Evolutionary conservation across 2,888 invertebrate species (phyloP), one percentile per base, ranked within the genome.

Genomic region (Harmothoe impar): DNA sequence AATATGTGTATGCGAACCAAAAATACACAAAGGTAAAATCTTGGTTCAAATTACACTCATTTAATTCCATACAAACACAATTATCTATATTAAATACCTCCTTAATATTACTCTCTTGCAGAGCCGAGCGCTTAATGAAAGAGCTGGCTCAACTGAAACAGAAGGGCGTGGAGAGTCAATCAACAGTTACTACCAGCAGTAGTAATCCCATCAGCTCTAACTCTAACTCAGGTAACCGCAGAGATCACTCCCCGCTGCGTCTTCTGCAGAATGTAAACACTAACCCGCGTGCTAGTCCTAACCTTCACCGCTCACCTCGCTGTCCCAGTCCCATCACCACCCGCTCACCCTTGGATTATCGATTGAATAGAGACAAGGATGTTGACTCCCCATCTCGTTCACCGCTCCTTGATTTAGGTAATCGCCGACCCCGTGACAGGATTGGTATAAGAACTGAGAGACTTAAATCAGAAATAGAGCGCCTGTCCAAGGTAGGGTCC

Each of bases 91-190:
- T 43, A 7, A 43, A 43, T 43, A 43, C 10, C 43, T 43, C 43
- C 43, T 10, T 43, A 72, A 72, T n/a, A 72, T 72, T n/a, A 15
- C 43, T 81, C 33, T 81, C 15, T 86, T 89, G 23, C 89, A 90
- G 85, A 35, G 90, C 90, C 62, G 90, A 90, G n/a, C 85, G 90
- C 7, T 78, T 90, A 29, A 90, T 90, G 90, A 90, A 90, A 56
- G 90, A 90, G 29, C 35, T 68, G 35, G 72, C 35, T 23, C 89
- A 89, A 35, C 17, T 86, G 56, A 86, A 56, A 29, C 86, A 86
- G 56, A 52, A 56, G 33, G 54, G 86, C 0, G 17, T 17, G 1
- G 86, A 86, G 15, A 25, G 5, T 43, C 33, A 81, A 35, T 35
- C 43, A 5, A 33, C 35, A 10, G 20, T 23, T 0, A 81, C 15